Percentiles rank a stretch among this genome's conserved stretches.
Evolutionary conservation across 2,113 vertebrate genomes (phyloP).

Genomic region (Eira barbara): DNA sequence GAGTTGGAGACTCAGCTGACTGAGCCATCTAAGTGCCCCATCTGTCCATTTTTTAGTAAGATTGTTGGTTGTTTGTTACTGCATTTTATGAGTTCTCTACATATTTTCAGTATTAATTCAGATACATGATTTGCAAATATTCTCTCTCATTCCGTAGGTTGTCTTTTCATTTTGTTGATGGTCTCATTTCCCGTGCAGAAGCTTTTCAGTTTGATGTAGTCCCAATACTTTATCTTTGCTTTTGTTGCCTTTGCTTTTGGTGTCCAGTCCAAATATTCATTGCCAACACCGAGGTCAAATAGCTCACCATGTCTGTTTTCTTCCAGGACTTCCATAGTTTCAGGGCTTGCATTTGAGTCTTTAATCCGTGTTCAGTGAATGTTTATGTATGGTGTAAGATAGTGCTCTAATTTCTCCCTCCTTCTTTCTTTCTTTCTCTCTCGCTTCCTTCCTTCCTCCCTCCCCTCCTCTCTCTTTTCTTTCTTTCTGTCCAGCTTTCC

Average conservation of each 20-base stretch:
- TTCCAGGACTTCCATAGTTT: neutral
- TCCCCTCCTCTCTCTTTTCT: too few species aligned
- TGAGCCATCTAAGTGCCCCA: neutral
- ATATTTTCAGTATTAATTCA: neutral
- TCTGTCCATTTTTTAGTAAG: neutral
- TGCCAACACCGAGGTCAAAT: neutral
- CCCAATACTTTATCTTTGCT: neutral
- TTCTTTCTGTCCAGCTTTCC: neutral
- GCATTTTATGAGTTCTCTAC: neutral
- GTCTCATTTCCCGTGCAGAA: neutral
- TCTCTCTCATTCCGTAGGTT: neutral
- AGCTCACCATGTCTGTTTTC: neutral
- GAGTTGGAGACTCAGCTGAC: neutral
- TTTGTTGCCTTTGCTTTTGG: neutral
- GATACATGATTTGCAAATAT: neutral
- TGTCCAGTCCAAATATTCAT: neutral
- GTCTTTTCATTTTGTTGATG: neutral
- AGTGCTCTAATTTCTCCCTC: neutral
- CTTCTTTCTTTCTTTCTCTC: neutral
- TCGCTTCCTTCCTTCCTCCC: neutral
- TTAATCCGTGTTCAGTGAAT: neutral
- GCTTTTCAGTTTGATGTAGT: neutral
- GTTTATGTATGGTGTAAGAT: neutral
- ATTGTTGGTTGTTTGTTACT: neutral
- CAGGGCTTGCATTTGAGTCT: neutral